Evolutionary conservation across 2,888 invertebrate species (phyloP), one percentile per base, ranked within the genome.

Genomic region (Ferrisia virgata): DNA sequence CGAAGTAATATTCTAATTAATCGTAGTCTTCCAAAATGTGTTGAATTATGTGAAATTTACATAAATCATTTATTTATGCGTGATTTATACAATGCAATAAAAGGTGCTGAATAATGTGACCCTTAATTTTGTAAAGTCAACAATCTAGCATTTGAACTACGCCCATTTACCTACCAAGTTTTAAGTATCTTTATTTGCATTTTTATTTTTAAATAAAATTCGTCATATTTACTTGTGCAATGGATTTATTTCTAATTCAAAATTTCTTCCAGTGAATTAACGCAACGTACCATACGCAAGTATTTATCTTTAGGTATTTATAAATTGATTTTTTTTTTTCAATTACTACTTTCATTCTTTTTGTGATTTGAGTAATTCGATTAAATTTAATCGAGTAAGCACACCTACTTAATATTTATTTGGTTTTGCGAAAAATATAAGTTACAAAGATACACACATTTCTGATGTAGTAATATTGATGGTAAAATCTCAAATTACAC

Each of bases 21-120:
- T 36, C 72, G 2, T 36, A 6, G 15, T 36, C 9, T 76, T 4
- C n/a, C n/a, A n/a, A 76, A 76, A 36, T 36, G 36, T 36, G 72
- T 8, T 18, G 36, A 76, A 9, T 36, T 76, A 76, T 33, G 72
- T 1, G 6, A 36, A 33, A 76, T 76, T 76, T 76, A 28, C 72
- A 76, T 76, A 76, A 76, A 76, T 76, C 72, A 76, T 76, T 76
- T 76, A 76, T 76, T 31, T 76, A 76, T 15, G 72, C 72, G 8
- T 76, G 18, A 64, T 64, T 64, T 15, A 64, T n/a, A 76, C 33
- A 28, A 76, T n/a, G 18, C 9, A 36, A 36, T 36, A 33, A 36
- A 36, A 76, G 72, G 72, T 76, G 72, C 18, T 33, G 36, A 36
- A 36, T 69, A 31, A 25, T 76, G n/a, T 22, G 36, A 76, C 36